Base-by-base conservation (phyloP, 2,113 vertebrate genomes). In the Pteruthius melanotis region DNA sequence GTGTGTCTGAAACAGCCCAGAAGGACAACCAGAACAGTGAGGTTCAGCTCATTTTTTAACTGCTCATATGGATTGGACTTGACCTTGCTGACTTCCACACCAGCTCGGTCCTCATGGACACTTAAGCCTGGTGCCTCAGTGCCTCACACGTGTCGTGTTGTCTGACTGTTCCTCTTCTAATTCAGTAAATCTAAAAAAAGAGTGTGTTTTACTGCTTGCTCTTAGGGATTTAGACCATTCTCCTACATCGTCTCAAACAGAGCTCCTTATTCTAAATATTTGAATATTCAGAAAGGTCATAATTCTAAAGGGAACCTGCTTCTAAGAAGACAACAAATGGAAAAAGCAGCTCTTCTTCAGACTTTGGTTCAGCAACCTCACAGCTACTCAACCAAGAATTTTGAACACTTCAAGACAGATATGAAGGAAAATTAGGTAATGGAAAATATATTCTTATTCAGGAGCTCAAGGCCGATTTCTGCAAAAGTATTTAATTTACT, bases 71-170 rank as follows among this genome's bases (percentile, higher is more conserved):
- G 49, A 27, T 3, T 70, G 33, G 21, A n/a, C 35, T 72, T 1
- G 0, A 70, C 66, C 28, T 39, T 69, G 30, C 1, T 50, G 75
- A 74, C 12, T 64, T 64, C 40, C 30, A 37, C 30, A 12, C 18
- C 10, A 44, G 54, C 35, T 92, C 0, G 0, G 15, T 15, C 12
- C 66, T 10, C 42, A 30, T 0, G 0, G 23, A 54, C 3, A 8
- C 30, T 37, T 16, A 26, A 63, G 49, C 19, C 54, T 45, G 7
- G 23, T 87, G 44, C 77, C 37, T 76, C 3, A 31, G n/a, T 4
- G 9, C 54, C 37, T 77, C 1, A 0, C 37, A 20, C 0, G 3
- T 7, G 20, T 20, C 17, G n/a, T 42, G 2, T 8, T 59, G 39
- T 31, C 42, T 83, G 68, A 13, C 5, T 92, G 21, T 49, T 53